A percentile compares a stretch with the other conserved stretches of the same genome.
These are phyloP conservation scores for Eilema caniola DNA, from an alignment of 2,888 invertebrate genomes.

Conservation along the genomic window DNA sequence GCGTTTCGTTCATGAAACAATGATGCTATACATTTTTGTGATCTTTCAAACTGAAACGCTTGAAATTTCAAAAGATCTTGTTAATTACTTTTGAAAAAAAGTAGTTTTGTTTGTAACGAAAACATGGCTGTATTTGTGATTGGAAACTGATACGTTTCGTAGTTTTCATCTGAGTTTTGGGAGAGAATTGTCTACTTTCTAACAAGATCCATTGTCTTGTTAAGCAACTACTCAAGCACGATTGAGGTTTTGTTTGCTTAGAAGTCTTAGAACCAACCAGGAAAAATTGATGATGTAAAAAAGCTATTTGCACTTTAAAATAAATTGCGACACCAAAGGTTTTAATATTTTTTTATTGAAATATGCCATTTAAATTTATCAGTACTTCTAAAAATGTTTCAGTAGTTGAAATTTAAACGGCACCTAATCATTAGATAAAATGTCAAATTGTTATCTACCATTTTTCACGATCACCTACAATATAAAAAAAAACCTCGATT, in stretches of 20 bases:
- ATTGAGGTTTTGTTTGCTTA: too few relatives aligned
- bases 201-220: too few relatives aligned
- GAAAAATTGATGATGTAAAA: too few relatives aligned
- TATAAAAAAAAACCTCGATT: conserved; percentile 37
- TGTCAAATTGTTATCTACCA: conserved; percentile 29
- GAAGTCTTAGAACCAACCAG: too few relatives aligned
- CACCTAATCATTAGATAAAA: conserved; percentile 23
- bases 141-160: neutral
- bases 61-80: neutral
- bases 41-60: neutral
- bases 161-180: neutral
- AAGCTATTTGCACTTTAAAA: too few relatives aligned
- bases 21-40: neutral
- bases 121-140: neutral
- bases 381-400: neutral
- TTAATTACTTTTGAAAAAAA: neutral
- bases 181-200: neutral
- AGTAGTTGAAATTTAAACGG: neutral
- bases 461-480: conserved; percentile 35
- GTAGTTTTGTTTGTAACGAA: neutral
- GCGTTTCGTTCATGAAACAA: neutral
- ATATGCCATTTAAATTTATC: too few relatives aligned
- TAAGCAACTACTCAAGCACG: too few relatives aligned
- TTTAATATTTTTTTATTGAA: too few relatives aligned
- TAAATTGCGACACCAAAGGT: too few relatives aligned